Conservation (phyloP, 2,888 invertebrate species). For the Strigamia transsilvanica region DNA sequence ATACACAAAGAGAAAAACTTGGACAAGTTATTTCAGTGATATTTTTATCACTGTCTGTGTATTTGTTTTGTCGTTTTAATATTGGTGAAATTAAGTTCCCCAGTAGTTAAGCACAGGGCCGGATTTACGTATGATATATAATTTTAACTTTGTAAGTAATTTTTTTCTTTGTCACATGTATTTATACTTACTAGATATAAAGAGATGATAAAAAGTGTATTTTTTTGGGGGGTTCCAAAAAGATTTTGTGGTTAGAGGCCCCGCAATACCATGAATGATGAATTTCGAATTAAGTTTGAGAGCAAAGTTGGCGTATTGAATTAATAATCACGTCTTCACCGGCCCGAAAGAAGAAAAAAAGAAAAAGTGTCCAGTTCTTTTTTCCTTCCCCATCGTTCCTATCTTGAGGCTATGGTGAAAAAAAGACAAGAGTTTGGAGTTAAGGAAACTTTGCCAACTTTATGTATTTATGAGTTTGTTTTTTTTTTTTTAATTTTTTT, state of each 20-base stretch:
- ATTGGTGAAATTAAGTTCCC: too few species aligned
- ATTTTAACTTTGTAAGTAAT: too few species aligned
- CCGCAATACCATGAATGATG: not conserved
- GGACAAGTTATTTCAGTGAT: not conserved
- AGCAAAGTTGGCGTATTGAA: slow-evolving; percentile 15
- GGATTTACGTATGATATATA: too few species aligned
- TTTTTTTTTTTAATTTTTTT: not conserved
- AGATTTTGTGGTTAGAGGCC: too few species aligned
- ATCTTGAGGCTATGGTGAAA: not conserved
- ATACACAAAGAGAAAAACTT: not conserved
- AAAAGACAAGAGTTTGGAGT: not conserved
- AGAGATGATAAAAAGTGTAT: too few species aligned
- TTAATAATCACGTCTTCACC: slow-evolving; percentile 15
- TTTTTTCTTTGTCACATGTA: too few species aligned
- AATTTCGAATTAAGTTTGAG: slow-evolving; percentile 13
- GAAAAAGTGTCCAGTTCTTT: not conserved
- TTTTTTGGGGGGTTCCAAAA: too few species aligned
- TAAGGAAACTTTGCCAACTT: not conserved
- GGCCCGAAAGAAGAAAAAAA: not conserved
- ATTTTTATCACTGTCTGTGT: not conserved
- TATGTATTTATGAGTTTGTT: slow-evolving; percentile 7
- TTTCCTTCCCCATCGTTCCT: not conserved
- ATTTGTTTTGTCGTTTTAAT: too few species aligned
- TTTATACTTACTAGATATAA: too few species aligned
- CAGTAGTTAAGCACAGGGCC: too few species aligned